Conservation (phyloP, 2,113 vertebrate genomes). For the Sardina pilchardus region DNA sequence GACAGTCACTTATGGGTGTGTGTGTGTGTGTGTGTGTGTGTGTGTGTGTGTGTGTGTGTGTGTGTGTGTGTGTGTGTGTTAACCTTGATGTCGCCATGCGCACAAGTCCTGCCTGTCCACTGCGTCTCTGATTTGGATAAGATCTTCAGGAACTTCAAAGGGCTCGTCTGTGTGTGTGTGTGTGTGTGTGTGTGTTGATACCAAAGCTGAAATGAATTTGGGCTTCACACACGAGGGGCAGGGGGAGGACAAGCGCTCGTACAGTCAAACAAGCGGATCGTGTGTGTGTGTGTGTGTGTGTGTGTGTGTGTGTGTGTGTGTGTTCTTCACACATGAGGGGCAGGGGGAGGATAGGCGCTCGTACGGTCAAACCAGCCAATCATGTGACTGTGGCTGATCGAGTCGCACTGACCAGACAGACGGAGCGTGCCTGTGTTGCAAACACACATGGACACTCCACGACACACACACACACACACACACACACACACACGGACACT, state of each 20-base stretch:
- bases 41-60: no score
- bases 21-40: no score
- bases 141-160: background rate
- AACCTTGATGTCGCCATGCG: background rate
- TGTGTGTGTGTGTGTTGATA: no score
- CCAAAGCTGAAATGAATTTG: background rate
- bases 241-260: background rate
- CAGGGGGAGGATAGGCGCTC: no score
- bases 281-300: no score
- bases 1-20: background rate
- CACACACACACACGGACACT: background rate
- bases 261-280: background rate
- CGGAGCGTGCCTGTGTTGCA: background rate
- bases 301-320: no score
- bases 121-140: background rate
- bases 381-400: background rate
- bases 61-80: no score
- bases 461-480: conserved; percentile 16
- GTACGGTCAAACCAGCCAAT: no score
- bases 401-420: background rate
- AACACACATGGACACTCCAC: background rate
- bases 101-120: no score
- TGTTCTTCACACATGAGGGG: no score
- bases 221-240: background rate
- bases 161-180: background rate